Conservation (phyloP, 2,113 vertebrate genomes). For the Cichladusa arquata region DNA sequence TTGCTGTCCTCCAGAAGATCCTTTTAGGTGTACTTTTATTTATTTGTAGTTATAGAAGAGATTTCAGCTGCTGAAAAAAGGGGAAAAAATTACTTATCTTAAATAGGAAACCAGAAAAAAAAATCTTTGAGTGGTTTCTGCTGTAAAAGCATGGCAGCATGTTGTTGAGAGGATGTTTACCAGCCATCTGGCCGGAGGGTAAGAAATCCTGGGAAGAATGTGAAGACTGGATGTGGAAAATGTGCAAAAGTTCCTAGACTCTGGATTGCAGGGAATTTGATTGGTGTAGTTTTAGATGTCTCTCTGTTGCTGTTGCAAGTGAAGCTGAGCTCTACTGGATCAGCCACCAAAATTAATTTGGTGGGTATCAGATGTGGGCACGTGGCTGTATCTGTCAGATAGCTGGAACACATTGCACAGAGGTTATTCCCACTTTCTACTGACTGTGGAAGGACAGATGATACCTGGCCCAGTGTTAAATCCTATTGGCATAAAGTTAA, state of each 20-base stretch:
- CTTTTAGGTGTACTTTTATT: not conserved
- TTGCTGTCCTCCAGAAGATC: not conserved
- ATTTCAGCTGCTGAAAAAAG: not conserved
- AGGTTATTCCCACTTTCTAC: not conserved
- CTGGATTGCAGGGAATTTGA: not conserved
- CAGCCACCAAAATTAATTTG: not conserved
- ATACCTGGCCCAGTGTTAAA: not conserved
- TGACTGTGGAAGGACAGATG: not conserved
- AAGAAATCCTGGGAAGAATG: not conserved
- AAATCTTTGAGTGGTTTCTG: not conserved
- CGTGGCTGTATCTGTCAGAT: not conserved
- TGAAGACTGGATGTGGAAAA: not conserved
- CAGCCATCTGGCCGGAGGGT: not conserved
- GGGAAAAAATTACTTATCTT: accelerated
- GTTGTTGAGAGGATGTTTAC: not conserved
- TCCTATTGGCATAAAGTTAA: not conserved
- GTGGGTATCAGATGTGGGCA: not conserved
- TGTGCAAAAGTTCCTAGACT: not conserved
- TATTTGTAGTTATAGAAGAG: not conserved
- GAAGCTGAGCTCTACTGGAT: not conserved
- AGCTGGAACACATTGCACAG: not conserved
- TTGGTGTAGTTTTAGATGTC: not conserved
- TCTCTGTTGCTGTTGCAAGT: not conserved
- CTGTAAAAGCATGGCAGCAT: not conserved
- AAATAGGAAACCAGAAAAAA: not conserved